phyloP scores from a whole-genome alignment of 2,797 vertebrate species.

The Pseudopleuronectes americanus region DNA sequence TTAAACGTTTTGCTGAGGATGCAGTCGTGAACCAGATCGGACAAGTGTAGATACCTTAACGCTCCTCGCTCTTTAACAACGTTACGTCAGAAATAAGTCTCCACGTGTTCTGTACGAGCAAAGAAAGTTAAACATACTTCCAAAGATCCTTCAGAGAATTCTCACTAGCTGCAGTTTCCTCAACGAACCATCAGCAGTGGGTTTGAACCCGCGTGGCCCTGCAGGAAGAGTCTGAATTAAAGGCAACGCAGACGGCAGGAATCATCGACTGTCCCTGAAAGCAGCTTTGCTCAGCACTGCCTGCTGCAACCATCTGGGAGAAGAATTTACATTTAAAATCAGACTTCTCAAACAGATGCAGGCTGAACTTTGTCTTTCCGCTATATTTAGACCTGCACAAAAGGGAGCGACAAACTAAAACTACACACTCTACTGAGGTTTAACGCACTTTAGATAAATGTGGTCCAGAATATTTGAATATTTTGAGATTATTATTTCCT shows the following conservation, averaged over 20 bases:
- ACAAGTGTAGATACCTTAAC: slow-evolving; percentile 15
- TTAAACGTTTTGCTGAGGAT: slow-evolving; percentile 40
- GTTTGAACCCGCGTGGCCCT: background rate
- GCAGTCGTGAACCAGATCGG: slow-evolving; percentile 5
- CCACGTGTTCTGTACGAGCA: background rate
- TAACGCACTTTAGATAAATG: background rate
- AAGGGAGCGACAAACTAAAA: background rate
- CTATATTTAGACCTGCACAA: slow-evolving; percentile 16
- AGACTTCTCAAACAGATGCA: slow-evolving; percentile 31
- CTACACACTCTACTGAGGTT: background rate
- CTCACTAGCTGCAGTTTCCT: background rate
- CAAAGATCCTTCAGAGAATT: background rate
- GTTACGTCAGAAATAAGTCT: slow-evolving; percentile 3
- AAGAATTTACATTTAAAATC: slow-evolving; percentile 26
- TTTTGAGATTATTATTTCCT: too few species aligned
- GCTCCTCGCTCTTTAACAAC: slow-evolving; percentile 6
- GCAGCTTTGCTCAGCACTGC: slow-evolving; percentile 18
- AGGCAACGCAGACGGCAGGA: slow-evolving; percentile 40
- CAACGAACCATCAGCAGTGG: background rate
- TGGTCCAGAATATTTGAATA: too few species aligned
- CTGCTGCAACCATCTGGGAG: slow-evolving; percentile 56
- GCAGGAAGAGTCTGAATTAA: slow-evolving; percentile 19
- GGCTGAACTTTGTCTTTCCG: slow-evolving; percentile 19
- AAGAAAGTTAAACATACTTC: background rate
- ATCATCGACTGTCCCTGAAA: slow-evolving; percentile 30